phyloP scores from a whole-genome alignment of 2,797 vertebrate species.

The Coregonus suidteri region DNA sequence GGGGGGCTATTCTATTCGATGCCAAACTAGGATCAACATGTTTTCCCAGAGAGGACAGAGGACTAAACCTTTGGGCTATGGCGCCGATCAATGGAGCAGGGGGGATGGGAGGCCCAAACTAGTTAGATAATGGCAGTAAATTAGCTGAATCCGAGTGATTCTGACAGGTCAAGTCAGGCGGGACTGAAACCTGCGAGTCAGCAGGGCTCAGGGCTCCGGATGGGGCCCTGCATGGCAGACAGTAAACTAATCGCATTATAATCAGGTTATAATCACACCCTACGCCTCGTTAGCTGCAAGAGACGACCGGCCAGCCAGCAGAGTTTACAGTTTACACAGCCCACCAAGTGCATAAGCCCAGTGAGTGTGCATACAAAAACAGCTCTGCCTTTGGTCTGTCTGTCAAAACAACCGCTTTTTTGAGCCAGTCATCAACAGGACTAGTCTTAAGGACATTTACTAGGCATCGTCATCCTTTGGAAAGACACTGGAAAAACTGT shows the following conservation, averaged over 20 bases:
- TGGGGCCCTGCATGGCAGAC: constrained; percentile 57
- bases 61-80: constrained; percentile 50
- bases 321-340: constrained; percentile 36
- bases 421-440: background rate
- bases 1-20: constrained; percentile 27
- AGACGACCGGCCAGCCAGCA: constrained; percentile 20
- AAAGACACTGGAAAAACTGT: constrained; percentile 8
- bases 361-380: constrained; percentile 23
- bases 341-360: constrained; percentile 22
- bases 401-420: constrained; percentile 52
- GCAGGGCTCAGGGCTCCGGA: constrained; percentile 52
- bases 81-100: constrained; percentile 13
- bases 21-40: constrained; percentile 55
- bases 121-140: constrained; percentile 65
- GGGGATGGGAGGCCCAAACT: constrained; percentile 26
- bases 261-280: constrained; percentile 42
- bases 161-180: constrained; percentile 73
- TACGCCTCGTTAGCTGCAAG: constrained; percentile 59
- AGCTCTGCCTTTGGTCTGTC: constrained; percentile 7
- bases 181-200: constrained; percentile 66
- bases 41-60: constrained; percentile 43
- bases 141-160: constrained; percentile 61
- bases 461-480: background rate
- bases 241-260: constrained; percentile 59
- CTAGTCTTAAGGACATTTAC: background rate